phyloP scores from a whole-genome alignment of 2,113 vertebrate genomes.

The Neolamprologus sp. region DNA sequence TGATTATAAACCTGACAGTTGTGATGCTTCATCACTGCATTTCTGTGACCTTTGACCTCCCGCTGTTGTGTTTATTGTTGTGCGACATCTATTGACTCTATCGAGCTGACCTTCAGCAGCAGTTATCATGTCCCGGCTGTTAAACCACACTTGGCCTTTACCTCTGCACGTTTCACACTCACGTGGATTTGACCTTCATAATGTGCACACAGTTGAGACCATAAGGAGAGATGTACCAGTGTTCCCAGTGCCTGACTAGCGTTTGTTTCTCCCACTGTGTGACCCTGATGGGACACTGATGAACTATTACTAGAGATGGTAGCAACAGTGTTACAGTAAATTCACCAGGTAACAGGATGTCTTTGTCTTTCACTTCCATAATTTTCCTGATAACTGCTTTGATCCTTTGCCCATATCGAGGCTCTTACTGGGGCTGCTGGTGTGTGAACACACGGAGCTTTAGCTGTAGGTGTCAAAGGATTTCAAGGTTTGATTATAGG shows the following conservation, averaged over 20 bases:
- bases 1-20: not conserved
- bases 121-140: not conserved
- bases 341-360: not conserved
- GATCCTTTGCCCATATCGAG: not conserved
- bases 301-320: not conserved
- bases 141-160: slow-evolving; percentile 26
- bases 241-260: fast-evolving
- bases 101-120: slow-evolving; percentile 29
- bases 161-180: not conserved
- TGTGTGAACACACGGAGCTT: not conserved
- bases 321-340: not conserved
- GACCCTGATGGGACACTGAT: not conserved
- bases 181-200: not conserved
- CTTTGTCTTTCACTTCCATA: not conserved
- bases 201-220: not conserved
- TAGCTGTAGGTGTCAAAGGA: not conserved
- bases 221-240: not conserved
- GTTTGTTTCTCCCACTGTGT: not conserved
- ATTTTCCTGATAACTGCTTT: not conserved
- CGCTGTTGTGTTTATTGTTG: not conserved
- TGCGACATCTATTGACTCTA: not conserved
- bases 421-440: not conserved
- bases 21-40: not conserved
- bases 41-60: not conserved
- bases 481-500: not conserved